Percentiles rank a stretch among this genome's conserved stretches.
Conservation (phyloP, 37 sponge, comb jelly and placozoan species). For the Theonella swinhoei region DNA sequence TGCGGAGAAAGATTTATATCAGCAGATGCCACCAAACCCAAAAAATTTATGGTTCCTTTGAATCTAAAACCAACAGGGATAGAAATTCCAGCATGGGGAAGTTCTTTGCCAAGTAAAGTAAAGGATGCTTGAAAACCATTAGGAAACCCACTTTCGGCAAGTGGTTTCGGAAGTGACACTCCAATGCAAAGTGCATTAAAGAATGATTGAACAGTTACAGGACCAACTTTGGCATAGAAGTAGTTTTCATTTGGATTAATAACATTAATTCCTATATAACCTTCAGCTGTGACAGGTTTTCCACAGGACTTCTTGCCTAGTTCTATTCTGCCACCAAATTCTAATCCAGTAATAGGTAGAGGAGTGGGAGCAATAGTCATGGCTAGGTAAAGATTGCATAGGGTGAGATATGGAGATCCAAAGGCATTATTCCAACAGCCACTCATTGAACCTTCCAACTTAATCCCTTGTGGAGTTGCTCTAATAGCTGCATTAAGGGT, state of each 20-base stretch:
- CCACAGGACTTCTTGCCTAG: background rate
- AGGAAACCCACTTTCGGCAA: slow-evolving; percentile 6
- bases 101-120: background rate
- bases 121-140: background rate
- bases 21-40: background rate
- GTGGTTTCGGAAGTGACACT: background rate
- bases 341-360: background rate
- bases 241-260: background rate
- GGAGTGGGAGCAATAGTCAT: slow-evolving; percentile 20
- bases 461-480: background rate
- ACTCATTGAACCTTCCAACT: slow-evolving; percentile 21
- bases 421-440: slow-evolving; percentile 50
- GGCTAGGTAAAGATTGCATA: slow-evolving; percentile 10
- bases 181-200: background rate
- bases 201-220: background rate
- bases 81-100: background rate
- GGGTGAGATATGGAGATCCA: slow-evolving; percentile 9
- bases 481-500: slow-evolving; percentile 12
- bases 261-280: background rate
- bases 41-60: background rate
- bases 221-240: background rate
- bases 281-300: background rate
- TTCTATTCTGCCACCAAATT: background rate
- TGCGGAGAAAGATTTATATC: background rate
- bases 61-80: background rate